Conservation (phyloP, 2,113 vertebrate species). For the Columba janthina region DNA sequence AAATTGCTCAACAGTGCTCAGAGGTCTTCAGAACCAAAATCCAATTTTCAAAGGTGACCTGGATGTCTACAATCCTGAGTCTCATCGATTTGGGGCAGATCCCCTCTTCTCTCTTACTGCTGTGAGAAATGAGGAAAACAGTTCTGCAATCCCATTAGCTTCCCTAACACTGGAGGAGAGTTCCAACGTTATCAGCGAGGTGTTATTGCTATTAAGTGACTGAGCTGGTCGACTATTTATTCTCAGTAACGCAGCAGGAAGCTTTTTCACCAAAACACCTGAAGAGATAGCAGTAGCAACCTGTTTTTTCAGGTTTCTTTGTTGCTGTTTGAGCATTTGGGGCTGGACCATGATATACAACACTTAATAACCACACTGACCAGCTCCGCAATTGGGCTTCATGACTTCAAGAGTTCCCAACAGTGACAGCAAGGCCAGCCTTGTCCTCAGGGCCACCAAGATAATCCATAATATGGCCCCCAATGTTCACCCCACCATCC, state of each 20-base stretch:
- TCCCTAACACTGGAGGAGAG: background rate
- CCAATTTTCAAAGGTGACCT: background rate
- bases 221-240: too few species aligned
- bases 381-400: background rate
- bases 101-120: background rate
- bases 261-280: background rate
- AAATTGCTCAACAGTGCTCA: background rate
- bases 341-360: background rate
- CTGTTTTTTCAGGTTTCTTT: background rate
- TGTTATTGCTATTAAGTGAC: rapidly evolving
- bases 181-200: rapidly evolving
- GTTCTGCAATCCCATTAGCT: background rate
- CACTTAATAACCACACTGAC: background rate
- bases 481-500: background rate
- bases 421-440: rapidly evolving
- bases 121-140: background rate
- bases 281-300: background rate
- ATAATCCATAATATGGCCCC: background rate
- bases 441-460: background rate
- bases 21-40: background rate
- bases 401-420: background rate
- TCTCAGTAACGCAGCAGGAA: background rate
- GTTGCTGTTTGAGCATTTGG: background rate
- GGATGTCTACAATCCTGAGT: background rate
- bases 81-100: background rate